Evolutionary conservation across 1,140 invertebrate species (phyloP).

Genomic region (Capitella teleta): DNA sequence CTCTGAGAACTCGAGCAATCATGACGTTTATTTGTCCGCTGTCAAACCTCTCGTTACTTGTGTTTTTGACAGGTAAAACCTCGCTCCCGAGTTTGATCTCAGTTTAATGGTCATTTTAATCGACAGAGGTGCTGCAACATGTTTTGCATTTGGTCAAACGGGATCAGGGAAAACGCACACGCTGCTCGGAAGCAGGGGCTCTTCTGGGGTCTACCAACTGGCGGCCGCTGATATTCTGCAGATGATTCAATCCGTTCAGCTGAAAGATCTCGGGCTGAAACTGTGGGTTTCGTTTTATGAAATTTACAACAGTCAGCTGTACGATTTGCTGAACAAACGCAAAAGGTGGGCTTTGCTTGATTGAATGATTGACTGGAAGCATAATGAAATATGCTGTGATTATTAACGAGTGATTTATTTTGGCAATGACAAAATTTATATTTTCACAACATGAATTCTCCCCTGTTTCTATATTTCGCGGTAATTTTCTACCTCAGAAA

Average conservation of each 20-base stretch:
- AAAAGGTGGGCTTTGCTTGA: constrained; percentile 32
- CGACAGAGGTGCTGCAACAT: constrained; percentile 10
- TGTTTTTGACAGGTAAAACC: constrained; percentile 32
- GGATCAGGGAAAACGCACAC: constrained; percentile 15
- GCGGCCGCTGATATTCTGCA: constrained; percentile 33
- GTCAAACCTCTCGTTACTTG: constrained; percentile 31
- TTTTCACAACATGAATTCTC: no score
- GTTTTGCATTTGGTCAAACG: constrained; percentile 16
- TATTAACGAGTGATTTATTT: no score
- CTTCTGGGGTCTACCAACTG: constrained; percentile 29
- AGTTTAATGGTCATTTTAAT: neutral
- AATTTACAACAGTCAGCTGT: constrained; percentile 40
- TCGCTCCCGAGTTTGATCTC: neutral
- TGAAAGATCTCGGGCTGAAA: constrained; percentile 17
- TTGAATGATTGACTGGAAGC: no score
- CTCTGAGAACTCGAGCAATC: constrained; percentile 32
- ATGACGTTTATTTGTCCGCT: constrained; percentile 36
- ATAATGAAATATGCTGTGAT: no score
- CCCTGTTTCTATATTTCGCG: no score
- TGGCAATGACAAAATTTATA: no score
- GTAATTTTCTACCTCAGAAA: no score
- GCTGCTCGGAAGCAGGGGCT: constrained; percentile 7
- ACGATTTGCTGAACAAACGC: constrained; percentile 38
- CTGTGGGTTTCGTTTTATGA: constrained; percentile 41
- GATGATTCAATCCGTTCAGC: constrained; percentile 10